These are phyloP conservation scores for Anthopleura xanthogrammica DNA, from an alignment of 92 coral and sea anemone genomes.

Conservation along the genomic window DNA sequence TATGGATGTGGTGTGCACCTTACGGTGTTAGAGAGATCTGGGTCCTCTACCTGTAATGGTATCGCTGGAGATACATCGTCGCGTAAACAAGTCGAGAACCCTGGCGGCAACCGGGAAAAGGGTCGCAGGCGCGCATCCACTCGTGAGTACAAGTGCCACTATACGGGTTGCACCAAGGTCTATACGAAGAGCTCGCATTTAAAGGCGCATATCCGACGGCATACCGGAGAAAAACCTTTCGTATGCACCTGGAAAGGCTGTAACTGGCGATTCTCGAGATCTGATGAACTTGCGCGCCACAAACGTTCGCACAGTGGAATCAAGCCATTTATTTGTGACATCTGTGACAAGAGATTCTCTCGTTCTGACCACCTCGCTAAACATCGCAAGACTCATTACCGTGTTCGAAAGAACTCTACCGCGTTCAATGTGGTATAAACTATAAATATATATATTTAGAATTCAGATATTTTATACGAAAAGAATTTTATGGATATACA, in stretches of 20 bases:
- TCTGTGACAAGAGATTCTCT: conserved; percentile 86
- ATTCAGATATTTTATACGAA: conserved; percentile 15
- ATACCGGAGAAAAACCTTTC: conserved; percentile 88
- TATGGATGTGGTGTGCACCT: conserved; percentile 27
- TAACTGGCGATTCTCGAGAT: conserved; percentile 83
- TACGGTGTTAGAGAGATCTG: background rate
- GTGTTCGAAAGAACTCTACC: conserved; percentile 78
- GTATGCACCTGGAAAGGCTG: conserved; percentile 94
- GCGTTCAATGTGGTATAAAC: conserved; percentile 33
- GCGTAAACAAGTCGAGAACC: conserved; percentile 15
- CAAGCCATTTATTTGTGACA: conserved; percentile 84
- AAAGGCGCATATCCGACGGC: conserved; percentile 84
- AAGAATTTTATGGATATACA: conserved; percentile 7
- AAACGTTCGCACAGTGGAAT: conserved; percentile 92
- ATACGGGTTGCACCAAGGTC: conserved; percentile 73
- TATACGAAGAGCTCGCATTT: conserved; percentile 90
- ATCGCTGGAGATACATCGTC: background rate
- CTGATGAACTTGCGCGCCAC: conserved; percentile 87
- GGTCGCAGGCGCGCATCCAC: conserved; percentile 75
- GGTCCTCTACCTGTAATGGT: background rate
- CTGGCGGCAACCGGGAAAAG: conserved; percentile 51
- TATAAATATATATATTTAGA: background rate
- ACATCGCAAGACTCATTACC: conserved; percentile 87
- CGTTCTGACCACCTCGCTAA: conserved; percentile 89
- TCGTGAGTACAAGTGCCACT: conserved; percentile 85